Conservation (phyloP, 2,113 vertebrate species). For the Copsychus sechellarum region DNA sequence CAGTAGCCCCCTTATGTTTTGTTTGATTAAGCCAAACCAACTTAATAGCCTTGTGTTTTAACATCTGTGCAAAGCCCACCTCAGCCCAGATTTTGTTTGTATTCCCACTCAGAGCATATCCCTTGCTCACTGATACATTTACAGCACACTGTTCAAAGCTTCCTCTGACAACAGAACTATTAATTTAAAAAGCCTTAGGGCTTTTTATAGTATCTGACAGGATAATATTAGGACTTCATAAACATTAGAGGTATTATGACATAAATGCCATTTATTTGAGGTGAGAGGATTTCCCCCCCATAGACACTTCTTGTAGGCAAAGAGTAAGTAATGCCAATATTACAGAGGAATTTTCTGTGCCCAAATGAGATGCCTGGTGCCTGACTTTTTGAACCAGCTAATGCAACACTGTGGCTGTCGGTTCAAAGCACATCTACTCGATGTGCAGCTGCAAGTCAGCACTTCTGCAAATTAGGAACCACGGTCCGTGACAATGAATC, state of each 20-base stretch:
- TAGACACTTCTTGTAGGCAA: not conserved
- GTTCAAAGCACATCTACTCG: not conserved
- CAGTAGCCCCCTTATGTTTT: not conserved
- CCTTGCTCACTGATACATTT: not conserved
- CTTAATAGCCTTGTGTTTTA: not conserved
- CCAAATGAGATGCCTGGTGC: accelerated
- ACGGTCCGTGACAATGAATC: accelerated
- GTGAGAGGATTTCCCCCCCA: not conserved
- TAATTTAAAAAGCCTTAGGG: not conserved
- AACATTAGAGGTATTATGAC: not conserved
- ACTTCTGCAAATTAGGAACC: not conserved
- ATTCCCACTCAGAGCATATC: not conserved
- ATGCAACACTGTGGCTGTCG: accelerated
- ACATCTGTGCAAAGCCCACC: not conserved
- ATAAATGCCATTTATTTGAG: not conserved
- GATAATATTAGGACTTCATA: not conserved
- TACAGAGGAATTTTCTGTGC: not conserved
- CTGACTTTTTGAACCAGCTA: not conserved
- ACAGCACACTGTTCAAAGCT: not conserved
- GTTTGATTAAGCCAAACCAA: not conserved
- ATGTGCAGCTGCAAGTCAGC: not conserved
- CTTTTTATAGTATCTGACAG: not conserved
- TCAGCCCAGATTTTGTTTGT: not conserved
- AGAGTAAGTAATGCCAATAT: not conserved
- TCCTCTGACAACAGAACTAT: not conserved